These are phyloP conservation scores for Plebejus argus DNA, from an alignment of 2,888 invertebrate genomes.

Conservation along the genomic window DNA sequence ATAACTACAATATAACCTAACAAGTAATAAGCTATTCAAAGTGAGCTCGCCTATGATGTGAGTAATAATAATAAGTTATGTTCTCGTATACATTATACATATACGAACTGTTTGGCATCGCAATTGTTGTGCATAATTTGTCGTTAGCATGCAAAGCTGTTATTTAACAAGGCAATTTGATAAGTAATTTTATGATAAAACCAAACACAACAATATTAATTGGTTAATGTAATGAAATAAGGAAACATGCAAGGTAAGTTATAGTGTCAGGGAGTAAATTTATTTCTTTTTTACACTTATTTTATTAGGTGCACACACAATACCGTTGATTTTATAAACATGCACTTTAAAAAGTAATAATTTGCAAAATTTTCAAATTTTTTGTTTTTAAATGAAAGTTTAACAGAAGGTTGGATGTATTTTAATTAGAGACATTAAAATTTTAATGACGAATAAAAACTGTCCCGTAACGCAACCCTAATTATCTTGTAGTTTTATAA, in stretches of 20 bases:
- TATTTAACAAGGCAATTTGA: constrained; percentile 52
- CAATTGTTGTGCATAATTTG: constrained; percentile 57
- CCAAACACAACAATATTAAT: constrained; percentile 52
- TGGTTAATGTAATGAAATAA: constrained; percentile 52
- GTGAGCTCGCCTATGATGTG: constrained; percentile 4
- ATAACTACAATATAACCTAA: neutral
- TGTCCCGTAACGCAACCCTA: no score
- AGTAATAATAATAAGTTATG: constrained; percentile 21
- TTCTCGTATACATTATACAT: constrained; percentile 35
- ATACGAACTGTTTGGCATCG: constrained; percentile 47
- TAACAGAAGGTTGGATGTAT: no score
- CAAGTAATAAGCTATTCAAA: neutral
- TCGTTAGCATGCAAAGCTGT: constrained; percentile 58
- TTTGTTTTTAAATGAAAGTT: no score
- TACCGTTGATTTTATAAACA: neutral
- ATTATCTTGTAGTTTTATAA: no score
- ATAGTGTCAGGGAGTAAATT: neutral
- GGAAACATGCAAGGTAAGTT: constrained; percentile 12
- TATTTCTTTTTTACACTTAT: constrained; percentile 17
- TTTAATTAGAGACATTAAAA: no score
- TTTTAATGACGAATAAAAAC: no score
- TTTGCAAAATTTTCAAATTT: neutral
- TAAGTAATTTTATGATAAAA: constrained; percentile 57
- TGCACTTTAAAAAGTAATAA: neutral
- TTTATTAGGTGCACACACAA: neutral